Evolutionary conservation across 2,797 vertebrate species (phyloP).

Genomic region (Lepidocolaptes lacrymiger): DNA sequence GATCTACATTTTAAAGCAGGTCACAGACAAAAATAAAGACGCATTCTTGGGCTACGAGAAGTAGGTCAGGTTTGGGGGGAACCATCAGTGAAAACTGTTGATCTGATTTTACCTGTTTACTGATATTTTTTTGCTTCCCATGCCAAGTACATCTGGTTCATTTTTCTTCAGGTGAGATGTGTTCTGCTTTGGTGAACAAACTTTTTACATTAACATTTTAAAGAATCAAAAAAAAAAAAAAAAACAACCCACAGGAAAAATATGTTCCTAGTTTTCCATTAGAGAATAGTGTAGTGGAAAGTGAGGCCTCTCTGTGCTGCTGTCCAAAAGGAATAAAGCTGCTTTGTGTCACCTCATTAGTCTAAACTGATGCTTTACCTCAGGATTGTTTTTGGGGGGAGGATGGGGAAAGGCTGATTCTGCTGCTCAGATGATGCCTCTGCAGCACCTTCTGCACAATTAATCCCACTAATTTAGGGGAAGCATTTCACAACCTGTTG

Average conservation of each 20-base stretch:
- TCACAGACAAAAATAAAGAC: slow-evolving; percentile 67
- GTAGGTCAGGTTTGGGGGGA: slow-evolving; percentile 65
- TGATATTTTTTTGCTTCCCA: background rate
- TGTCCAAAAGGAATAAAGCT: slow-evolving; percentile 66
- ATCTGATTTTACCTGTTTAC: slow-evolving; percentile 7
- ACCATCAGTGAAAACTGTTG: slow-evolving; percentile 28
- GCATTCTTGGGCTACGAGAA: slow-evolving; percentile 58
- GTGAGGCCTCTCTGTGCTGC: slow-evolving; percentile 46
- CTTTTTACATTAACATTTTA: background rate
- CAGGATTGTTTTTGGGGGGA: background rate
- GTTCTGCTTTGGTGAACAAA: slow-evolving; percentile 1
- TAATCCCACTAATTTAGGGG: background rate
- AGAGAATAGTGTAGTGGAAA: slow-evolving; percentile 54
- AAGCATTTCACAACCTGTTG: background rate
- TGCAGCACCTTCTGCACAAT: background rate
- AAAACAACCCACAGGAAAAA: background rate
- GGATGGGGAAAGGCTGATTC: background rate
- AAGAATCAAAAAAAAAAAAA: background rate
- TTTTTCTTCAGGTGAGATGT: background rate
- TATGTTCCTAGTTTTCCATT: slow-evolving; percentile 44
- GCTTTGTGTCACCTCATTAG: slow-evolving; percentile 69
- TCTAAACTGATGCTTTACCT: slow-evolving; percentile 46
- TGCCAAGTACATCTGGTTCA: background rate
- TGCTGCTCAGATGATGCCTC: background rate
- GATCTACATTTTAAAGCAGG: slow-evolving; percentile 51